Conservation (phyloP, 2,113 vertebrate species). For the Aphelocoma coerulescens region DNA sequence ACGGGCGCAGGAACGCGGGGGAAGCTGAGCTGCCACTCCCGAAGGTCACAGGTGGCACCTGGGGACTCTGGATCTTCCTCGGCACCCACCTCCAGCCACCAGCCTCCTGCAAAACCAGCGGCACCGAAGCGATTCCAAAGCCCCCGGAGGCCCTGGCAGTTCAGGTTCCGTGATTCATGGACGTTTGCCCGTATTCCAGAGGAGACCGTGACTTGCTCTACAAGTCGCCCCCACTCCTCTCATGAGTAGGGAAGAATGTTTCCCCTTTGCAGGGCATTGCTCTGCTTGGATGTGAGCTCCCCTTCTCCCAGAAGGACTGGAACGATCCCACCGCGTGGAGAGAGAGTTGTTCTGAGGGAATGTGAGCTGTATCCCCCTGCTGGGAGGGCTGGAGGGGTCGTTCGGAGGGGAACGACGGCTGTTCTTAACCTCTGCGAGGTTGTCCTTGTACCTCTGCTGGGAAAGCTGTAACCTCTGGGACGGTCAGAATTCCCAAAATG, state of each 20-base stretch:
- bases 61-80: background rate
- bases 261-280: background rate
- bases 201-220: background rate
- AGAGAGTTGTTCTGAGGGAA: conserved; percentile 52
- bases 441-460: background rate
- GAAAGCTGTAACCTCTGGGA: conserved; percentile 44
- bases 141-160: conserved; percentile 76
- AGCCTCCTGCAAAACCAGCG: background rate
- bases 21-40: conserved; percentile 70
- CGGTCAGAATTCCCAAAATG: background rate
- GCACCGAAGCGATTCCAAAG: background rate
- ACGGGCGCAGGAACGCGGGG: conserved; percentile 37
- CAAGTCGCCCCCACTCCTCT: conserved; percentile 33
- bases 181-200: background rate
- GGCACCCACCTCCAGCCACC: background rate
- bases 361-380: background rate
- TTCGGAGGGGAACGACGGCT: background rate
- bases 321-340: background rate
- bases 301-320: conserved; percentile 21
- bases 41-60: conserved; percentile 11
- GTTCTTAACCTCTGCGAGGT: conserved; percentile 60
- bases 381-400: background rate
- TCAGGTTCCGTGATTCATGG: background rate
- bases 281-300: background rate
- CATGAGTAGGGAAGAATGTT: conserved; percentile 9